A percentile compares a stretch with the other conserved stretches of the same genome.
Evolutionary conservation across 2,888 invertebrate genomes (phyloP).

Genomic region (Fissipunctia ypsillon): DNA sequence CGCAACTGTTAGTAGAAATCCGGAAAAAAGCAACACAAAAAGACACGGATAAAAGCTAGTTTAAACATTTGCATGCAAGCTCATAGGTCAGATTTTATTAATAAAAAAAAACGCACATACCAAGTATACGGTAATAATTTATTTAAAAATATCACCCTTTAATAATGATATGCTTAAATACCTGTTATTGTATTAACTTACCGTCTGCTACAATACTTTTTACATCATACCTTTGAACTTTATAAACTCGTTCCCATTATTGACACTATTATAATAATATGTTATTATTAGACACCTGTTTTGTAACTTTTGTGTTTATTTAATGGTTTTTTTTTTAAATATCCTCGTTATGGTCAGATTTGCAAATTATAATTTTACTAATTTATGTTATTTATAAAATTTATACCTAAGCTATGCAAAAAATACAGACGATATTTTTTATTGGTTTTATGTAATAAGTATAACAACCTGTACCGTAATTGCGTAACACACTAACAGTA

Average conservation of each 20-base stretch:
- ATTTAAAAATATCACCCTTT: conserved; percentile 5
- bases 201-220: background rate
- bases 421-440: background rate
- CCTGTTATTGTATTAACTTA: conserved; percentile 7
- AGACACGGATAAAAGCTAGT: background rate
- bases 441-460: background rate
- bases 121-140: background rate
- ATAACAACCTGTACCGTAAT: too few species aligned
- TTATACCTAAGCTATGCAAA: background rate
- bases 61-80: background rate
- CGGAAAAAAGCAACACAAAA: background rate
- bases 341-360: conserved; percentile 15
- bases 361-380: conserved; percentile 7
- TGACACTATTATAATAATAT: conserved; percentile 21
- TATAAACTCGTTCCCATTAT: conserved; percentile 43
- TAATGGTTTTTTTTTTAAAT: background rate
- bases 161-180: conserved; percentile 2
- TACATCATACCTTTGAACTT: conserved; percentile 31
- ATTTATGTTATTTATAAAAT: background rate
- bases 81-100: background rate
- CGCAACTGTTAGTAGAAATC: background rate
- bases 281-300: conserved; percentile 27
- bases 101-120: background rate
- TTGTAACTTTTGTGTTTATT: background rate
- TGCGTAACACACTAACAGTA: too few species aligned